Evolutionary conservation across 2,888 invertebrate species (phyloP).

Genomic region (Lacanobia oleracea): DNA sequence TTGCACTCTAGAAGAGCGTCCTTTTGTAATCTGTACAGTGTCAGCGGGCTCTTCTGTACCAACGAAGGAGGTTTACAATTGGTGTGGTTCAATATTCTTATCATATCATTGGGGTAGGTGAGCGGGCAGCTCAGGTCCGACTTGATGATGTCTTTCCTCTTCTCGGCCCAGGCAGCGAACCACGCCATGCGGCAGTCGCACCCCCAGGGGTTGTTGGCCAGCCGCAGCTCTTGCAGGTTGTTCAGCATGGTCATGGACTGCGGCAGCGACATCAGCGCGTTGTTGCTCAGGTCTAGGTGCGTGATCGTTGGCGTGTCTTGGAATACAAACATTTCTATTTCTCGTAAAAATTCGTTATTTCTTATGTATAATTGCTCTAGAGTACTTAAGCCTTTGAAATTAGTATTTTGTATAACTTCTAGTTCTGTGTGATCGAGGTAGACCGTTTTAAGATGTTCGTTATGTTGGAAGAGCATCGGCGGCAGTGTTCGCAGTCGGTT

Average conservation of each 20-base stretch:
- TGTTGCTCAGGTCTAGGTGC: conserved; percentile 93
- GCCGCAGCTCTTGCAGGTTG: conserved; percentile 91
- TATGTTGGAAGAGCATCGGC: conserved; percentile 91
- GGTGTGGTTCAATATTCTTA: conserved; percentile 92
- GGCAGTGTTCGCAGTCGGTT: conserved; percentile 91
- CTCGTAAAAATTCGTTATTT: conserved; percentile 91
- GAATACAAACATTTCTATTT: conserved; percentile 92
- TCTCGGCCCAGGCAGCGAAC: conserved; percentile 91
- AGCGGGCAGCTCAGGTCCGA: conserved; percentile 92
- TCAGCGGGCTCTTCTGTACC: conserved; percentile 91
- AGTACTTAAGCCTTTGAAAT: conserved; percentile 92
- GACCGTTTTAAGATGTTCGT: conserved; percentile 91
- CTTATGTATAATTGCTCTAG: conserved; percentile 91
- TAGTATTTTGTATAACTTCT: conserved; percentile 92
- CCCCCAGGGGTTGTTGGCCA: conserved; percentile 95
- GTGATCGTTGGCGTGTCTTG: conserved; percentile 91
- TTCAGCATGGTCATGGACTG: conserved; percentile 92
- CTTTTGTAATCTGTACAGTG: conserved; percentile 91
- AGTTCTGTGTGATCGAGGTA: conserved; percentile 93
- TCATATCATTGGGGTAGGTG: conserved; percentile 93
- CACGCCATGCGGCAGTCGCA: conserved; percentile 97
- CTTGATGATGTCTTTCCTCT: conserved; percentile 86
- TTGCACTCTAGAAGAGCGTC: conserved; percentile 94
- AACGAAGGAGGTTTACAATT: conserved; percentile 93
- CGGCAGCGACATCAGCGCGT: conserved; percentile 93